Percentiles rank a stretch among this genome's conserved stretches.
Evolutionary conservation across 2,888 invertebrate species (phyloP).

Genomic region (Drosophila infuscata): DNA sequence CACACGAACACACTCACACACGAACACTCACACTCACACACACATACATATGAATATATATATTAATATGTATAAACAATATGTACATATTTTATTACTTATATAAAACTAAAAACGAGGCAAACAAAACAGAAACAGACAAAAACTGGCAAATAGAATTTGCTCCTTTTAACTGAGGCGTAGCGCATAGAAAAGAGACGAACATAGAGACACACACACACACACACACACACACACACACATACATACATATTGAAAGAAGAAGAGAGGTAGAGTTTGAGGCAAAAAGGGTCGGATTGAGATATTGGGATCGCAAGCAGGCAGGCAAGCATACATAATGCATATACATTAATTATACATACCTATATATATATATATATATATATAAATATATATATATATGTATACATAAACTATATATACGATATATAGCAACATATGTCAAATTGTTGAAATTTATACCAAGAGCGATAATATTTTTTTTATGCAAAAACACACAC

Average conservation of each 20-base stretch:
- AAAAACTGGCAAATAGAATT: constrained; percentile 55
- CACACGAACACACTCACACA: constrained; percentile 26
- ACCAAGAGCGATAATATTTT: constrained; percentile 72
- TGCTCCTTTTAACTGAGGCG: constrained; percentile 55
- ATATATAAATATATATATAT: constrained; percentile 34
- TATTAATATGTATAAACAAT: constrained; percentile 49
- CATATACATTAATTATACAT: constrained; percentile 27
- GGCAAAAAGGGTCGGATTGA: constrained; percentile 1
- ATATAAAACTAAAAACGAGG: constrained; percentile 72
- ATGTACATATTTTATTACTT: constrained; percentile 79
- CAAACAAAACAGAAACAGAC: constrained; percentile 52
- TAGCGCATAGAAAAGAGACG: constrained; percentile 47
- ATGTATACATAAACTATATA: constrained; percentile 43
- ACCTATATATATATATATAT: constrained; percentile 28
- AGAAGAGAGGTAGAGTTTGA: constrained; percentile 9
- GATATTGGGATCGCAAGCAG: constrained; percentile 16
- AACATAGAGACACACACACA: constrained; percentile 29
- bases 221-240: constrained; percentile 8
- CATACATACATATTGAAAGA: constrained; percentile 26
- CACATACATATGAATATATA: constrained; percentile 32
- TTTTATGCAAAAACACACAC: constrained; percentile 52
- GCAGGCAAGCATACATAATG: constrained; percentile 23
- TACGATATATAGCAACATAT: constrained; percentile 63
- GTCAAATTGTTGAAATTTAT: constrained; percentile 75
- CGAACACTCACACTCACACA: constrained; percentile 17